Conservation (phyloP, 2,888 invertebrate species). For the Dryadula phaetusa region DNA sequence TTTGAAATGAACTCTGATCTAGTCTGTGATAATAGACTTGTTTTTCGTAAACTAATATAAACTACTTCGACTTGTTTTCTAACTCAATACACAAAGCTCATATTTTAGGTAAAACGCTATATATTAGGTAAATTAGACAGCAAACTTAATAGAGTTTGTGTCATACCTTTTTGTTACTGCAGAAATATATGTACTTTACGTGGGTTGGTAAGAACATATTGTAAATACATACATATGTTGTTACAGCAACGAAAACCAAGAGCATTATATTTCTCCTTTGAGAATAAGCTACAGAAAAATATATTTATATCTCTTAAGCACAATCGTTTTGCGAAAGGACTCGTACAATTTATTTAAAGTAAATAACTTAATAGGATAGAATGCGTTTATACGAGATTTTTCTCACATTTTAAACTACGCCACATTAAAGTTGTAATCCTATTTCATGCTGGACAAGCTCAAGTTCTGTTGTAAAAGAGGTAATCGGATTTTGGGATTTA, state of each 20-base stretch:
- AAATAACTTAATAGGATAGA: constrained; percentile 25
- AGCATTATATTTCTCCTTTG: neutral
- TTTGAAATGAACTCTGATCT: constrained; percentile 33
- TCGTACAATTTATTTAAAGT: constrained; percentile 16
- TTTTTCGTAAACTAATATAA: constrained; percentile 43
- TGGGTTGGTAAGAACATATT: constrained; percentile 5
- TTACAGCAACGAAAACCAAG: neutral
- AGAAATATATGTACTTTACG: constrained; percentile 25
- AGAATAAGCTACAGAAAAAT: constrained; percentile 16
- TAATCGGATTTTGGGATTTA: constrained; percentile 35
- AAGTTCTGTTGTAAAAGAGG: constrained; percentile 35
- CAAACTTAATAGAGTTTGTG: constrained; percentile 20
- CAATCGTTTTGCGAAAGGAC: neutral
- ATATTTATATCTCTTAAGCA: constrained; percentile 6
- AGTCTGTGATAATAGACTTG: constrained; percentile 41
- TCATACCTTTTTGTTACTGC: constrained; percentile 30
- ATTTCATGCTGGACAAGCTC: constrained; percentile 35
- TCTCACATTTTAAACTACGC: constrained; percentile 36
- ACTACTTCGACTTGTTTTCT: constrained; percentile 41
- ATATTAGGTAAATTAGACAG: constrained; percentile 35
- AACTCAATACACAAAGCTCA: constrained; percentile 40
- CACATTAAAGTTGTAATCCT: constrained; percentile 39
- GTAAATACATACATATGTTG: no score
- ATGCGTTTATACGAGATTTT: constrained; percentile 30
- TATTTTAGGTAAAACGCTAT: constrained; percentile 31